Evolutionary conservation across 2,888 invertebrate species (phyloP), one percentile per base, ranked within the genome.

Genomic region (Nephrotoma flavescens): DNA sequence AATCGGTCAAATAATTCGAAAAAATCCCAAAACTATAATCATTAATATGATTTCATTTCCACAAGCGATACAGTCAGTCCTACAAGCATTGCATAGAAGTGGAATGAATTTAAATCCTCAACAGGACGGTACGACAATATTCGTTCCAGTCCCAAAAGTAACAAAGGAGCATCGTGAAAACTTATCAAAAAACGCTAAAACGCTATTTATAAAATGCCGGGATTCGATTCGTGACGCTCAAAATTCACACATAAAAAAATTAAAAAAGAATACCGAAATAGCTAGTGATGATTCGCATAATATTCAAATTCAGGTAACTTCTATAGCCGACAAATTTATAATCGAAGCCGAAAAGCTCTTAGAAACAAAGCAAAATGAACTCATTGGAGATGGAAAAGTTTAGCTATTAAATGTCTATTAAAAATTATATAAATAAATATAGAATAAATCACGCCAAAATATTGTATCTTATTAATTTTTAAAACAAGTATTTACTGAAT

Each of bases 81-180:
- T 97, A 42, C 94, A 95, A 89, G 95, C 96, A 1, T 93, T 99
- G 86, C 92, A 93, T 86, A 94, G 94, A 52, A 97, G 97, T 87
- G 97, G 98, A 9, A 94, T 98, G 93, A 97, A 97, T 91, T 92
- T 98, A 87, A 98, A 97, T 92, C 97, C 98, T 0, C 98, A 98
- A 90, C 97, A 98, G 91, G 98, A 99, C 90, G 98, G 98, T 41
- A 97, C 97, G 0, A 96, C 96, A 1, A 91, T 99, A 86, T 98
- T 94, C 91, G 93, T 99, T 86, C 96, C 97, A 52, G 94, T 98
- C 88, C 97, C 98, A 11, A 98, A 97, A 91, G 96, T 99, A 0
- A 98, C 99, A 0, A 96, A 96, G 90, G 98, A 99, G 90, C 96
- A 98, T 90, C 93, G 99, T 88, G 98, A 98, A 92, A 94, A 93